Evolutionary conservation across 2,797 vertebrate species (phyloP).

Genomic region (Clarias pachynema): DNA sequence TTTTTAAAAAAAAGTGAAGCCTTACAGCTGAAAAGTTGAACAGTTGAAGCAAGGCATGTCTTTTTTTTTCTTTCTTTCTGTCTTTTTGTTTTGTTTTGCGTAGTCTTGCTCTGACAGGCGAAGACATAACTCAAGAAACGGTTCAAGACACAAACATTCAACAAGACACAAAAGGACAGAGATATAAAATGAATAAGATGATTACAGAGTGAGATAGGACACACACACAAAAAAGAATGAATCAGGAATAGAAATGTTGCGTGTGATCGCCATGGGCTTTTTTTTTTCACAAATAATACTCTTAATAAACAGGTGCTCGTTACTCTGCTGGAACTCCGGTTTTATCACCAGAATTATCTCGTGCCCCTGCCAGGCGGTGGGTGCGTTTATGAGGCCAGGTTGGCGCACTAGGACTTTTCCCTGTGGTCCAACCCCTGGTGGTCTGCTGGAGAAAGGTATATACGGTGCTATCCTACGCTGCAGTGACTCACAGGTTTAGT

Average conservation of each 20-base stretch:
- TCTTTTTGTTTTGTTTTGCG: too few species aligned
- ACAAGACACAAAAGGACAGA: slow-evolving; percentile 23
- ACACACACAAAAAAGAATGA: slow-evolving; percentile 28
- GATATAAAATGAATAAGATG: slow-evolving; percentile 21
- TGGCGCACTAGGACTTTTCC: slow-evolving; percentile 43
- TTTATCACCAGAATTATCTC: slow-evolving; percentile 44
- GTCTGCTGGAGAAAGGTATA: slow-evolving; percentile 45
- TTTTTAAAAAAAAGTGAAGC: neutral
- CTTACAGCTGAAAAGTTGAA: slow-evolving; percentile 1
- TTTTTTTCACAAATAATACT: slow-evolving; percentile 40
- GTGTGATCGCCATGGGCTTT: slow-evolving; percentile 47
- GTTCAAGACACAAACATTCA: slow-evolving; percentile 28
- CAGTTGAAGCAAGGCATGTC: neutral
- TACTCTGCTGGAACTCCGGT: slow-evolving; percentile 47
- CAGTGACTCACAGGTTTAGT: slow-evolving; percentile 33
- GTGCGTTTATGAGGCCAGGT: slow-evolving; percentile 54
- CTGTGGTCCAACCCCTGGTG: slow-evolving; percentile 59
- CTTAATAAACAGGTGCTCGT: slow-evolving; percentile 60
- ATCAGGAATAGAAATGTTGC: slow-evolving; percentile 42
- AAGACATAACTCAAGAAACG: slow-evolving; percentile 33
- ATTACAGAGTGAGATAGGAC: neutral
- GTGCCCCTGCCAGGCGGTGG: slow-evolving; percentile 40
- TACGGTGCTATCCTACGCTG: slow-evolving; percentile 29
- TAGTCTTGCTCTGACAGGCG: slow-evolving; percentile 49
- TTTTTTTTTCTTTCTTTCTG: neutral